Percentiles rank a stretch among this genome's conserved stretches.
Evolutionary conservation across 2,888 invertebrate genomes (phyloP).

Genomic region (Himalopsyche tibetana): DNA sequence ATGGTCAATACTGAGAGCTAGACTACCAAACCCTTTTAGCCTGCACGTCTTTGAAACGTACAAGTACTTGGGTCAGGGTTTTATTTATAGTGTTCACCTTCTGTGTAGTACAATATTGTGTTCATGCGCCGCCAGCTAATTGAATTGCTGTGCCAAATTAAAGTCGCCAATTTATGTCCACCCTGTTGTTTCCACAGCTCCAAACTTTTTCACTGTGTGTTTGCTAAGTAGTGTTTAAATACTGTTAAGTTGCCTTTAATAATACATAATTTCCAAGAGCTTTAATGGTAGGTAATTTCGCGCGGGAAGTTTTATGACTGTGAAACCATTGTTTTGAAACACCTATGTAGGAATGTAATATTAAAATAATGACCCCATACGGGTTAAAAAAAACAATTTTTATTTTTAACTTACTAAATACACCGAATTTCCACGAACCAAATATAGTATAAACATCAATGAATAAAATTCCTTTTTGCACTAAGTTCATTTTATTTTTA

Average conservation of each 20-base stretch:
- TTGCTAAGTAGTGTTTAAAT: conserved; percentile 43
- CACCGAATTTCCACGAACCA: neutral
- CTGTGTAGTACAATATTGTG: conserved; percentile 40
- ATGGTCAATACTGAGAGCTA: neutral
- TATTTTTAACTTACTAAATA: neutral
- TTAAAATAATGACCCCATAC: neutral
- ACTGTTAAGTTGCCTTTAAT: conserved; percentile 37
- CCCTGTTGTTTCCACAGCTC: conserved; percentile 23
- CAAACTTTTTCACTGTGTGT: conserved; percentile 41
- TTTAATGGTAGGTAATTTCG: conserved; percentile 27
- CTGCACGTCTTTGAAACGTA: neutral
- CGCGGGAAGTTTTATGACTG: conserved; percentile 7
- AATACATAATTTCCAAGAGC: conserved; percentile 29
- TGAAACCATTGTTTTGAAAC: conserved; percentile 28
- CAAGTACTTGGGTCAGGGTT: conserved; percentile 29
- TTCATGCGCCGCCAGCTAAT: conserved; percentile 50
- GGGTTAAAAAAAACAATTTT: neutral
- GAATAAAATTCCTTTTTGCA: no score
- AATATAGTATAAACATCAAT: no score
- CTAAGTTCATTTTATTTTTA: no score
- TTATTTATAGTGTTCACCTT: conserved; percentile 45
- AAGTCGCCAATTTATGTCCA: conserved; percentile 56
- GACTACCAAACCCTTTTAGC: neutral
- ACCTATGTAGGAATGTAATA: conserved; percentile 22
- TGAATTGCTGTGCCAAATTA: conserved; percentile 58